Percentiles rank a stretch among this genome's conserved stretches.
Evolutionary conservation across 1,140 invertebrate species (phyloP).

Genomic region (Thaumetopoea pityocampa): DNA sequence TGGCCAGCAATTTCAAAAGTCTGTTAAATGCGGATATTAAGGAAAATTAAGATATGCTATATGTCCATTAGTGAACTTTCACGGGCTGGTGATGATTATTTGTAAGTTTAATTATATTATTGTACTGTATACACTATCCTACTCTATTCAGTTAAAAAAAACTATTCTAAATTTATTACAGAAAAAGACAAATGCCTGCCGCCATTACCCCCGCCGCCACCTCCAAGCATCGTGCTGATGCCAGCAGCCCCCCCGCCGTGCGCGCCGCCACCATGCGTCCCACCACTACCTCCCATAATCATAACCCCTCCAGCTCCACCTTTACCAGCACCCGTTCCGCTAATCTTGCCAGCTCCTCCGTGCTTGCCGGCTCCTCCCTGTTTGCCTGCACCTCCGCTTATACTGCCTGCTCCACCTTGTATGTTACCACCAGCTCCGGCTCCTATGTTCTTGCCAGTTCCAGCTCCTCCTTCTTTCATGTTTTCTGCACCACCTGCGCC

Average conservation of each 20-base stretch:
- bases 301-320: slow-evolving; percentile 14
- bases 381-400: slow-evolving; percentile 15
- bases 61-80: too few relatives aligned
- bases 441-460: slow-evolving; percentile 13
- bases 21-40: too few relatives aligned
- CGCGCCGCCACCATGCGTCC: slow-evolving; percentile 16
- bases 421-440: slow-evolving; percentile 7
- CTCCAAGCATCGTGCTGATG: slow-evolving; percentile 45
- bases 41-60: too few relatives aligned
- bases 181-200: slow-evolving; percentile 39
- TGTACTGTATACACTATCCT: too few relatives aligned
- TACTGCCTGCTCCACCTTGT: slow-evolving; percentile 20
- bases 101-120: too few relatives aligned
- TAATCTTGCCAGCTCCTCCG: too few relatives aligned
- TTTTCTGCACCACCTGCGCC: slow-evolving; percentile 7
- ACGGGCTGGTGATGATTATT: too few relatives aligned
- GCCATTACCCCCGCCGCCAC: slow-evolving; percentile 32
- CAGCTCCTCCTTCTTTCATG: slow-evolving; percentile 21
- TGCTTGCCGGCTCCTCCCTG: slow-evolving; percentile 19
- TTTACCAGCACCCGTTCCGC: slow-evolving; percentile 14
- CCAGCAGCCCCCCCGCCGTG: slow-evolving; percentile 27
- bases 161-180: slow-evolving; percentile 19
- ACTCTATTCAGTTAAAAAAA: too few relatives aligned
- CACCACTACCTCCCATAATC: slow-evolving; percentile 27
- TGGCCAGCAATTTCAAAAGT: too few relatives aligned